A percentile compares a stretch with the other conserved stretches of the same genome.
phyloP scores from a whole-genome alignment of 2,797 vertebrate species.

The Acrossocheilus fasciatus region DNA sequence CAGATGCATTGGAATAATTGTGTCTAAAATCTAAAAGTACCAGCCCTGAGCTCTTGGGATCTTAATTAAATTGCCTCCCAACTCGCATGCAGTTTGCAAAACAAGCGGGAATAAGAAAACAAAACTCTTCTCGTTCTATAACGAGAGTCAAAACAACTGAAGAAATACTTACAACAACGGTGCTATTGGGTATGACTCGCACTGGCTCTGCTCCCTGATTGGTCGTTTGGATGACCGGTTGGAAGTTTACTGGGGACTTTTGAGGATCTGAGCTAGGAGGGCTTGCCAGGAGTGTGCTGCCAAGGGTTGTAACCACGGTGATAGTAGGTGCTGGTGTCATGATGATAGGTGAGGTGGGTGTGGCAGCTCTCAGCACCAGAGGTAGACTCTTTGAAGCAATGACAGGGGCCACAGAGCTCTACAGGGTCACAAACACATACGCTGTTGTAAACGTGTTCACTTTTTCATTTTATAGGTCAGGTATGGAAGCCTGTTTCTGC shows the following conservation, averaged over 20 bases:
- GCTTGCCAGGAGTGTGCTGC: constrained; percentile 84
- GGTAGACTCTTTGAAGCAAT: constrained; percentile 92
- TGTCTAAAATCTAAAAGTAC: not conserved
- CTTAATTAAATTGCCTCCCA: not conserved
- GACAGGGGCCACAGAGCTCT: constrained; percentile 89
- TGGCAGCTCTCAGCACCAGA: constrained; percentile 92
- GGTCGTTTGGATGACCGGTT: constrained; percentile 85
- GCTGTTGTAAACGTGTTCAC: not conserved
- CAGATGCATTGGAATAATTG: not conserved
- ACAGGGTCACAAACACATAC: constrained; percentile 40
- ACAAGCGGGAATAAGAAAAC: not conserved
- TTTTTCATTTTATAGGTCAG: not conserved
- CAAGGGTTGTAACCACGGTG: constrained; percentile 90
- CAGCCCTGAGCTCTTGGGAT: constrained; percentile 1
- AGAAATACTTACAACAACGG: constrained; percentile 65
- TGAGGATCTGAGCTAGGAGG: constrained; percentile 82
- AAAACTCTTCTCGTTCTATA: not conserved
- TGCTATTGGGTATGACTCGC: constrained; percentile 83
- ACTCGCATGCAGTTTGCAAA: not conserved
- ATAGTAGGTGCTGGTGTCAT: constrained; percentile 89
- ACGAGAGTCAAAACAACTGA: not conserved
- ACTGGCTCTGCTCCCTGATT: constrained; percentile 87
- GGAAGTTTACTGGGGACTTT: constrained; percentile 86
- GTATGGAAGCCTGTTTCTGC: not conserved
- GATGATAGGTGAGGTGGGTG: constrained; percentile 88